Conservation (phyloP, 35 echinoderm and acorn worm genomes). For the Chiridota heheva region DNA sequence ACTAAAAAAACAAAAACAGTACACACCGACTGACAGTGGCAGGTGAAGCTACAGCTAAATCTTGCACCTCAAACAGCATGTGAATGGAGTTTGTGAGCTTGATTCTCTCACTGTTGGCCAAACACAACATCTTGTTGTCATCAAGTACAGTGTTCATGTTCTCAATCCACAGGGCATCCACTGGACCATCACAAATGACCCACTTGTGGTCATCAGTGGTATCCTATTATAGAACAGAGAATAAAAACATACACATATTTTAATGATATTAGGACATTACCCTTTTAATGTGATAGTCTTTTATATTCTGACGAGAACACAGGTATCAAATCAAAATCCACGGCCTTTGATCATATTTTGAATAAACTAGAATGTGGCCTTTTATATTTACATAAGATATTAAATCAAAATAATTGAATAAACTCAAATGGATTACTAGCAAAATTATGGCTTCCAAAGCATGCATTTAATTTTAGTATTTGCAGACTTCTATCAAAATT, state of each 20-base stretch:
- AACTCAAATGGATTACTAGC: too few species aligned
- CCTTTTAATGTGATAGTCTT: neutral
- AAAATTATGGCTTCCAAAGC: too few species aligned
- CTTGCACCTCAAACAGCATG: constrained; percentile 99
- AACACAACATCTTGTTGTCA: constrained; percentile 98
- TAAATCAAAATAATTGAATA: too few species aligned
- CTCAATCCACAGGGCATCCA: constrained; percentile 99
- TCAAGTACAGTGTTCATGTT: constrained; percentile 99
- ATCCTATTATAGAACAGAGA: constrained; percentile 46
- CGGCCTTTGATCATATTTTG: too few species aligned
- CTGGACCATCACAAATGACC: constrained; percentile 98
- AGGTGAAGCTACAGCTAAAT: constrained; percentile 96
- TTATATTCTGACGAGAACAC: neutral
- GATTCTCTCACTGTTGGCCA: constrained; percentile 96
- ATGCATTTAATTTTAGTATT: too few species aligned
- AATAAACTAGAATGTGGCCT: too few species aligned
- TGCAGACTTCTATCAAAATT: too few species aligned
- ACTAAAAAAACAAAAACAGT: too few species aligned
- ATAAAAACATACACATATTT: neutral
- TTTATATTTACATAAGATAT: too few species aligned
- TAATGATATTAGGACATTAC: neutral
- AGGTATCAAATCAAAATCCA: neutral
- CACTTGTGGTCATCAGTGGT: constrained; percentile 98
- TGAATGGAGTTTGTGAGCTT: constrained; percentile 88
- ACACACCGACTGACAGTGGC: constrained; percentile 92